phyloP scores from a whole-genome alignment of 2,888 invertebrate genomes.

The Trachelus tabidus region DNA sequence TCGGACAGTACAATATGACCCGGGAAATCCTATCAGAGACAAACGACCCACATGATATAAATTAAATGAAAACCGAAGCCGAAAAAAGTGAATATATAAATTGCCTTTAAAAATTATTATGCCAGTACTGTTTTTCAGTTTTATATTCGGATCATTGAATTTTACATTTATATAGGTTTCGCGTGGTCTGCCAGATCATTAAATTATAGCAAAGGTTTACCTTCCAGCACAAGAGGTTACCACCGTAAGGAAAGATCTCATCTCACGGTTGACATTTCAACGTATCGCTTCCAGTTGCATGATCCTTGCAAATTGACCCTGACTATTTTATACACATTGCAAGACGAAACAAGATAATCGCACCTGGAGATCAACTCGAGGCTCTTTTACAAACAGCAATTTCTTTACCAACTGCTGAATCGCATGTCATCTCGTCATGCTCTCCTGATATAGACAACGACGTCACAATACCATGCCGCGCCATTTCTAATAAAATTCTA shows the following conservation, averaged over 20 bases:
- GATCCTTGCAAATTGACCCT: not conserved
- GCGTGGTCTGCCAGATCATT: not conserved
- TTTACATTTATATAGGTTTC: not conserved
- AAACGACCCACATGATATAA: not conserved
- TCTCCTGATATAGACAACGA: not conserved
- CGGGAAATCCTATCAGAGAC: not conserved
- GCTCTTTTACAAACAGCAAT: not conserved
- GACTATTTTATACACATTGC: not conserved
- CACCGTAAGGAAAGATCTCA: not conserved
- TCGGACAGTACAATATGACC: not conserved
- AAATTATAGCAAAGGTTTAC: not conserved
- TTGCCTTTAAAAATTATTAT: not conserved
- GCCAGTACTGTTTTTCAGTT: not conserved
- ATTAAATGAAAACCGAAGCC: not conserved
- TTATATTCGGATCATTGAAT: not conserved
- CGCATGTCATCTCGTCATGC: not conserved
- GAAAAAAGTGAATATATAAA: not conserved
- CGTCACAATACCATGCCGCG: not conserved
- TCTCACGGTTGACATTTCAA: not conserved
- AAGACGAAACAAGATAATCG: not conserved
- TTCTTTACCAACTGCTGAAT: not conserved
- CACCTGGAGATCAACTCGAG: not conserved
- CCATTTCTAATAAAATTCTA: not conserved
- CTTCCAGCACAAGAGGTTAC: not conserved
- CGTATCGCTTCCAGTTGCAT: not conserved